These are phyloP conservation scores for Rutilus rutilus DNA, from an alignment of 2,113 vertebrate genomes.

Conservation along the genomic window DNA sequence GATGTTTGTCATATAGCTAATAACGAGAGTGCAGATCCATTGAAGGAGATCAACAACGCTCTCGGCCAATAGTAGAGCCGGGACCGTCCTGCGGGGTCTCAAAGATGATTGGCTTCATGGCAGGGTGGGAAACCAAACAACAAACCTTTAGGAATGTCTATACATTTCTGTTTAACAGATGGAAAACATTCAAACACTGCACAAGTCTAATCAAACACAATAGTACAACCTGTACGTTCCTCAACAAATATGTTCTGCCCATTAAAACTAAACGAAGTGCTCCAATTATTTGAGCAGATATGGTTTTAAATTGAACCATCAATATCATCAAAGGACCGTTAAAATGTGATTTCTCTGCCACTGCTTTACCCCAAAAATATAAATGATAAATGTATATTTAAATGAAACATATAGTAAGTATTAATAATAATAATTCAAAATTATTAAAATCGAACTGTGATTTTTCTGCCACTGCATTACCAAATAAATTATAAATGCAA, in stretches of 20 bases:
- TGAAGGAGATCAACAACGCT: background rate
- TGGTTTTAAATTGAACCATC: background rate
- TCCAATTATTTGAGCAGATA: background rate
- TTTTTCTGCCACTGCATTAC: too few species aligned
- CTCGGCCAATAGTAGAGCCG: constrained; percentile 54
- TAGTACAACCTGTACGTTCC: background rate
- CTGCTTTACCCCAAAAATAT: background rate
- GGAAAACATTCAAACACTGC: background rate
- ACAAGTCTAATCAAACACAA: background rate
- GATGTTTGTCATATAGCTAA: background rate
- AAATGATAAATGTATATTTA: too few species aligned
- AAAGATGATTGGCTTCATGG: constrained; percentile 36
- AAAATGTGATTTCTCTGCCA: background rate
- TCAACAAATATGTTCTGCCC: background rate
- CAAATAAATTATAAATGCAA: too few species aligned
- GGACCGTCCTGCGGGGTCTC: background rate
- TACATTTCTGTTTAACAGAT: background rate
- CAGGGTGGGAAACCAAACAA: background rate
- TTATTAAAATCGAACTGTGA: too few species aligned
- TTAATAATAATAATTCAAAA: too few species aligned
- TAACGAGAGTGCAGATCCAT: background rate
- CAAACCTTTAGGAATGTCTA: background rate
- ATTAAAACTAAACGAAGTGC: background rate
- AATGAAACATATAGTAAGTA: too few species aligned
- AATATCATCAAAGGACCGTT: background rate